Evolutionary conservation across 92 coral and sea anemone genomes (phyloP).

Genomic region (Pocillopora meandrina): DNA sequence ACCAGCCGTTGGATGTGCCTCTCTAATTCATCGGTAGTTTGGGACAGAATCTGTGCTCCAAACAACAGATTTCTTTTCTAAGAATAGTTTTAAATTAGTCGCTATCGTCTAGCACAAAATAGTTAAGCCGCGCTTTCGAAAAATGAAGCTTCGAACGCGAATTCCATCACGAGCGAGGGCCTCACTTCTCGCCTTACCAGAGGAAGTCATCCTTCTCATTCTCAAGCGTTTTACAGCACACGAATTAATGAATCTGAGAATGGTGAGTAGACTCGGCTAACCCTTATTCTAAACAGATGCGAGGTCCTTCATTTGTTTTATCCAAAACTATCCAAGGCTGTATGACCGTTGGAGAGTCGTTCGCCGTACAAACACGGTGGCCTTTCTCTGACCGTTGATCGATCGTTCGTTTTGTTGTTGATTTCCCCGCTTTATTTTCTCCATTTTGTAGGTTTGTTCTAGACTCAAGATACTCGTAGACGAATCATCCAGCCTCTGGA

Average conservation of each 20-base stretch:
- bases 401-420: background rate
- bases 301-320: background rate
- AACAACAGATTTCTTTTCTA: background rate
- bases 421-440: conserved; percentile 5
- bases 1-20: conserved; percentile 1
- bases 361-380: conserved; percentile 18
- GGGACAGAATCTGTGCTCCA: conserved; percentile 5
- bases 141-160: conserved; percentile 80
- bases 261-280: conserved; percentile 63
- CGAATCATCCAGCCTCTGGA: conserved; percentile 76
- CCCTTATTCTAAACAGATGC: background rate
- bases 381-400: conserved; percentile 21
- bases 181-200: conserved; percentile 82
- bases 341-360: conserved; percentile 63
- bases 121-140: background rate
- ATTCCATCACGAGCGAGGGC: conserved; percentile 71
- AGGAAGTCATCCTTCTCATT: conserved; percentile 84
- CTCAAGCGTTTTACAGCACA: conserved; percentile 77
- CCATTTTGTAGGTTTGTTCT: conserved; percentile 74
- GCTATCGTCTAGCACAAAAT: background rate
- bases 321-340: background rate
- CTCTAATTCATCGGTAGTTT: background rate
- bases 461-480: conserved; percentile 74
- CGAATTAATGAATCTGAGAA: conserved; percentile 78
- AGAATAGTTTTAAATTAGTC: background rate